Percentiles rank a stretch among this genome's conserved stretches.
Evolutionary conservation across 2,797 vertebrate species (phyloP).

Genomic region (Poecilia wingei): DNA sequence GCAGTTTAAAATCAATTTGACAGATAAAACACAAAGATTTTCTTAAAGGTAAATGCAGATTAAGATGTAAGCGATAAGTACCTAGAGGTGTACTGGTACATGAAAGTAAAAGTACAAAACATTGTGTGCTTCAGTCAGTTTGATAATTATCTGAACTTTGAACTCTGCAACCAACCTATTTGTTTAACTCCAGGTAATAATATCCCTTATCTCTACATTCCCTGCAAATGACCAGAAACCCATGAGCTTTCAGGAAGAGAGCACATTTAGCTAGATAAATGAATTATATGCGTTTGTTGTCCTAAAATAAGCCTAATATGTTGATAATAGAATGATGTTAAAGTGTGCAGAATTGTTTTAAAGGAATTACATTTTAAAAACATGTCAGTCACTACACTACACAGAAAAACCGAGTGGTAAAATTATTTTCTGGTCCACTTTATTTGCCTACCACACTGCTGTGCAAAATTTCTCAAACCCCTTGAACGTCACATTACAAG

Average conservation of each 20-base stretch:
- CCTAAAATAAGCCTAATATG: neutral
- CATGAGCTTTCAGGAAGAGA: neutral
- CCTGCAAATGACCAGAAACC: slow-evolving; percentile 2
- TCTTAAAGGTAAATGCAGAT: neutral
- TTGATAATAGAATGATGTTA: neutral
- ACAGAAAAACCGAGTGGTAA: neutral
- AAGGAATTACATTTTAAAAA: neutral
- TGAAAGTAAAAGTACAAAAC: neutral
- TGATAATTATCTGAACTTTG: slow-evolving; percentile 11
- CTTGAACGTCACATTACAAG: neutral
- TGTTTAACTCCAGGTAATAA: slow-evolving; percentile 15
- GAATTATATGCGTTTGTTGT: neutral
- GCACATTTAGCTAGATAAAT: neutral
- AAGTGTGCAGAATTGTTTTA: neutral
- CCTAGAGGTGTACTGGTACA: neutral
- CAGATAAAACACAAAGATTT: neutral
- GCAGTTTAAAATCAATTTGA: neutral
- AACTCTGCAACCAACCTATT: neutral
- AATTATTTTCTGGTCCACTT: neutral
- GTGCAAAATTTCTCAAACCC: neutral
- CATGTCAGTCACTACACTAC: neutral
- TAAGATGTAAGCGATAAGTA: neutral
- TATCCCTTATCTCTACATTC: neutral
- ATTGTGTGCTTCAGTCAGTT: neutral
- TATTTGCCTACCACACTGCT: neutral